Conservation (phyloP, 2,888 invertebrate genomes). For the Tenthredo scrophulariae region DNA sequence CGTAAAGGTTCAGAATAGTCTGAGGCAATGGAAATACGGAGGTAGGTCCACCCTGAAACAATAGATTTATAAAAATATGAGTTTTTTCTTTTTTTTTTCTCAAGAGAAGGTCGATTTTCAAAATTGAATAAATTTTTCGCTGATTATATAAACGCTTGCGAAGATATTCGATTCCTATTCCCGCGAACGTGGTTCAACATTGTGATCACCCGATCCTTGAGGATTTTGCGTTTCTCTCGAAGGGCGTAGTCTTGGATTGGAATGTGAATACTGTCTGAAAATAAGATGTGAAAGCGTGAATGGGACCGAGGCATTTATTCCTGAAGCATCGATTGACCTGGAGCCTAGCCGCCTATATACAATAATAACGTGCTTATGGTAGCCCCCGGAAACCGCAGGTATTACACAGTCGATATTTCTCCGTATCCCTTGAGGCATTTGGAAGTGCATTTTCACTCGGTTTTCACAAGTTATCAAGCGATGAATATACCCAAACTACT, state of each 20-base stretch:
- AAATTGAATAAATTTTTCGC: too few species aligned
- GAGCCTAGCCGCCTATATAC: not conserved
- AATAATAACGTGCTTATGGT: not conserved
- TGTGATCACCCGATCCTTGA: not conserved
- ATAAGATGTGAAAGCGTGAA: not conserved
- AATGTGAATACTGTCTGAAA: not conserved
- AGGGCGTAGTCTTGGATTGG: not conserved
- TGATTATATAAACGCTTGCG: too few species aligned
- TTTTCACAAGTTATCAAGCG: conserved; percentile 68
- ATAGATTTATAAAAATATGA: conserved; percentile 61
- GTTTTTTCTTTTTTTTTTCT: not conserved
- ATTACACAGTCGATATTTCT: conserved; percentile 18
- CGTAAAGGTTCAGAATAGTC: conserved; percentile 78
- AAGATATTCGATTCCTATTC: not conserved
- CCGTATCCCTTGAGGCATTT: conserved; percentile 3
- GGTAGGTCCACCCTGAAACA: conserved; percentile 74
- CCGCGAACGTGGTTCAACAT: not conserved
- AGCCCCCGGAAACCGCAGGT: not conserved
- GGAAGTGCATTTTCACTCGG: conserved; percentile 55
- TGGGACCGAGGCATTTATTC: not conserved
- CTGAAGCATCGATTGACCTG: not conserved
- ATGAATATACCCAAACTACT: conserved; percentile 66
- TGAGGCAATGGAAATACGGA: conserved; percentile 76
- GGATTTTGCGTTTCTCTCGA: not conserved
- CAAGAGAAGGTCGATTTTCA: not conserved